These are phyloP conservation scores for Sebastes wilsoni DNA, from an alignment of 2,797 vertebrate genomes.

Conservation along the genomic window DNA sequence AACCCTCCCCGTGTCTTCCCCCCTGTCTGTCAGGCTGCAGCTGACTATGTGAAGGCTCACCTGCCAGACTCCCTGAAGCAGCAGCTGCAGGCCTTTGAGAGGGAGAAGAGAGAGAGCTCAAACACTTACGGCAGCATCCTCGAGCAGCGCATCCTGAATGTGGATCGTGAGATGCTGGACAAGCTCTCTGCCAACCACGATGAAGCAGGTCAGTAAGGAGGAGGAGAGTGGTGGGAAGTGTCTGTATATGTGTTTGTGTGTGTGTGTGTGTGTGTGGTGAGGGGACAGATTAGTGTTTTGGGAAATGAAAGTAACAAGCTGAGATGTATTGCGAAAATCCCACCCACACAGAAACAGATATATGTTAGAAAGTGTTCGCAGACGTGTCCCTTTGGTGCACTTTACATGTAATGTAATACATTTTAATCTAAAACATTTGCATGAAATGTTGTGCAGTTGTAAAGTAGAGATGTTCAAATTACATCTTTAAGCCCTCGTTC, in stretches of 20 bases:
- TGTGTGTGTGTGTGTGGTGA: not conserved
- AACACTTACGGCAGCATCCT: conserved; percentile 92
- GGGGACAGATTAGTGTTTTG: not conserved
- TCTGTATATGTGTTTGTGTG: not conserved
- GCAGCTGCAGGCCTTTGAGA: conserved; percentile 93
- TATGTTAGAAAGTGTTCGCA: not conserved
- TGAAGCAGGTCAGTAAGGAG: conserved; percentile 89
- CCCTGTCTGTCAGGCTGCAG: conserved; percentile 86
- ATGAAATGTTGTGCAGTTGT: not conserved
- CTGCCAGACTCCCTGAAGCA: conserved; percentile 93
- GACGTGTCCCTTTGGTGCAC: not conserved
- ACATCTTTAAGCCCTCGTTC: not conserved
- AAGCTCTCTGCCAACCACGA: conserved; percentile 94
- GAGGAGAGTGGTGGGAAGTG: not conserved
- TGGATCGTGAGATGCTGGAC: conserved; percentile 96
- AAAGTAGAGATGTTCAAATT: not conserved
- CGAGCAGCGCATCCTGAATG: conserved; percentile 93
- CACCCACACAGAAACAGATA: not conserved
- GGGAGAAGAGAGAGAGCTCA: conserved; percentile 91
- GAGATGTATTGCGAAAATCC: not conserved
- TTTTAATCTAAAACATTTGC: not conserved
- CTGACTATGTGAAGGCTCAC: conserved; percentile 95
- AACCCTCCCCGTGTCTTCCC: not conserved
- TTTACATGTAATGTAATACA: not conserved
- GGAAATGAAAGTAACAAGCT: not conserved